Evolutionary conservation across 1,140 invertebrate species (phyloP).

Genomic region (Solenopsis invicta): DNA sequence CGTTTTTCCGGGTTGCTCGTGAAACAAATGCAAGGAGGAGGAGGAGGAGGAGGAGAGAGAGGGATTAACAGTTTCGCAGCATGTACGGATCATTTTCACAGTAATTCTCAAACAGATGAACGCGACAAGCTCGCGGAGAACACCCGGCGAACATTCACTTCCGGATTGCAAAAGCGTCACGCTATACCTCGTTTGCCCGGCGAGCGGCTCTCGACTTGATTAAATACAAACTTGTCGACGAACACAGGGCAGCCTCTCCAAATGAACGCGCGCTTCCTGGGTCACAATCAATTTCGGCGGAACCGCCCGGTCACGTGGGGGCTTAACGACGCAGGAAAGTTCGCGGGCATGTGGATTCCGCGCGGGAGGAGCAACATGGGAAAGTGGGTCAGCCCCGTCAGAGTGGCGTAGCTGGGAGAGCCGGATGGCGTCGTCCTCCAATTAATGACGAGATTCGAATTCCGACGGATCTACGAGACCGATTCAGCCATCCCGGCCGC

Average conservation of each 20-base stretch:
- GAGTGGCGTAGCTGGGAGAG: conserved; percentile 8
- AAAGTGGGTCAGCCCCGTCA: conserved; percentile 64
- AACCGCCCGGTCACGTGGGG: not conserved
- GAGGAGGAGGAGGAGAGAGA: not conserved
- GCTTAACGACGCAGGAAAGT: conserved; percentile 39
- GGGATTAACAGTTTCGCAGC: not conserved
- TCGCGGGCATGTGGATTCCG: conserved; percentile 24
- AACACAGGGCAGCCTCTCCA: conserved; percentile 14
- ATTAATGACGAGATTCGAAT: conserved; percentile 71
- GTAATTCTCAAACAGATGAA: not conserved
- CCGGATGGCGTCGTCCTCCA: conserved; percentile 48
- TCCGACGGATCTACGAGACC: conserved; percentile 15
- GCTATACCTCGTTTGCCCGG: conserved; percentile 12
- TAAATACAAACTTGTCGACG: conserved; percentile 44
- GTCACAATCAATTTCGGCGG: conserved; percentile 49
- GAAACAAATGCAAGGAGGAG: not conserved
- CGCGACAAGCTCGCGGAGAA: not conserved
- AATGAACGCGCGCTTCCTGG: conserved; percentile 38
- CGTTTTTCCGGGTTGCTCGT: not conserved
- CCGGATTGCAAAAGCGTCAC: conserved; percentile 51
- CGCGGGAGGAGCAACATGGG: not conserved
- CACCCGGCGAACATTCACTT: not conserved
- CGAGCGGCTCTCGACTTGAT: conserved; percentile 41
- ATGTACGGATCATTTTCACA: conserved; percentile 26
- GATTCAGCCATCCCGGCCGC: conserved; percentile 19